Percentiles rank a stretch among this genome's conserved stretches.
Evolutionary conservation across 2,113 vertebrate genomes (phyloP).

Genomic region (Myiozetetes cayanensis): DNA sequence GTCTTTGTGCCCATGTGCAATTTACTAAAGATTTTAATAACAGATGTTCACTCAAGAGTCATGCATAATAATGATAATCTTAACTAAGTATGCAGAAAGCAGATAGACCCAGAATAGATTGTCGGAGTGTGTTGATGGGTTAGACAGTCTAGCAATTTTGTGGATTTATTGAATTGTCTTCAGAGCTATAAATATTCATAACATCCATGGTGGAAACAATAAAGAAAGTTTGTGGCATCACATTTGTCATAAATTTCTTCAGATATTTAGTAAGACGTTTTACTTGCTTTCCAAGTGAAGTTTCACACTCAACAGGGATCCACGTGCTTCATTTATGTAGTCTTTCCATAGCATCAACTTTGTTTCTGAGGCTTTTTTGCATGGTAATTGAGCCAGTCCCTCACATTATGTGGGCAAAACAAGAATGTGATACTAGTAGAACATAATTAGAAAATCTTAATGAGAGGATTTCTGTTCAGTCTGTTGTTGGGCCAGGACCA

Average conservation of each 20-base stretch:
- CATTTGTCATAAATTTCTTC: background rate
- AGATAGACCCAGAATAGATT: conserved; percentile 19
- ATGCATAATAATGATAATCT: conserved; percentile 4
- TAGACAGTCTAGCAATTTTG: conserved; percentile 38
- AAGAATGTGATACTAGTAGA: background rate
- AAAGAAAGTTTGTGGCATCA: background rate
- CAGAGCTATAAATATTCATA: conserved; percentile 56
- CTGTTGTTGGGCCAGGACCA: background rate
- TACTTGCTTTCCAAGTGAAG: background rate
- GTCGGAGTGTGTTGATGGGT: background rate
- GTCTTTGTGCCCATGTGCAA: background rate
- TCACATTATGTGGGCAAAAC: background rate
- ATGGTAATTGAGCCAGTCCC: background rate
- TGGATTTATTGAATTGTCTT: conserved; percentile 36
- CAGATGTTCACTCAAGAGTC: conserved; percentile 8
- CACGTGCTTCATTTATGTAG: background rate
- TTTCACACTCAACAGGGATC: background rate
- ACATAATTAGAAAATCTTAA: background rate
- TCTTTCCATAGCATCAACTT: background rate
- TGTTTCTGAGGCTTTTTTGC: background rate
- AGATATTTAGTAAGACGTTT: background rate
- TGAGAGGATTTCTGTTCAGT: background rate
- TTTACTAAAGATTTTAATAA: conserved; percentile 29
- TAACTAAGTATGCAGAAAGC: background rate
- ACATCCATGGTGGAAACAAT: background rate